Evolutionary conservation across 2,888 invertebrate species (phyloP).

Genomic region (Stenotaenia linearis): DNA sequence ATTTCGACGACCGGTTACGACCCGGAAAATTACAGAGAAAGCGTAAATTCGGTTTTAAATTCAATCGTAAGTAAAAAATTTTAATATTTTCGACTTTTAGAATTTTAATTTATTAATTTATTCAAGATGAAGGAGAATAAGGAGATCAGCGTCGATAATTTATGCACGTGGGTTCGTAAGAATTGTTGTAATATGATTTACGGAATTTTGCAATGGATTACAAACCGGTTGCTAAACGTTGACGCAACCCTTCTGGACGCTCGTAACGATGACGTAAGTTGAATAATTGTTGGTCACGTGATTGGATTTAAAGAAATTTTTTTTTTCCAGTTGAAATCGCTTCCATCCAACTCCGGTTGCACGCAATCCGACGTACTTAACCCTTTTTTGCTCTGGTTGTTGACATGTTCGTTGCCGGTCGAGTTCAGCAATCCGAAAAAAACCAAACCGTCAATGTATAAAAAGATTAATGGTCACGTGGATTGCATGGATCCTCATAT

Average conservation of each 20-base stretch:
- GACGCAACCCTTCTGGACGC: neutral
- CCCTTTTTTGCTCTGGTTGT: constrained; percentile 43
- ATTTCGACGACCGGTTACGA: neutral
- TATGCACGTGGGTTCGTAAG: constrained; percentile 27
- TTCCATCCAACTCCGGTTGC: neutral
- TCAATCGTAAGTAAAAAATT: neutral
- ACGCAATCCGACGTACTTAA: constrained; percentile 32
- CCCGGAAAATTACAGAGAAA: too few relatives aligned
- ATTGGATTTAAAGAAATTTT: neutral
- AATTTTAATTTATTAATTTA: too few relatives aligned
- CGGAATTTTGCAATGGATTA: constrained; percentile 27
- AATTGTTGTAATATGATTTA: constrained; percentile 1
- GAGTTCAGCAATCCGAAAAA: constrained; percentile 39
- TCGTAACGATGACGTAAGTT: neutral
- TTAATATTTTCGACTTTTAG: too few relatives aligned
- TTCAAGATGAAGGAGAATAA: neutral
- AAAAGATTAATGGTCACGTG: constrained; percentile 30
- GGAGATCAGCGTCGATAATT: neutral
- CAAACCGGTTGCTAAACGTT: neutral
- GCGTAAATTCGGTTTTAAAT: neutral
- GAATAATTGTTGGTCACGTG: neutral
- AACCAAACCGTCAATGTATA: neutral
- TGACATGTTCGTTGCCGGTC: constrained; percentile 44
- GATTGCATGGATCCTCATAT: constrained; percentile 46
- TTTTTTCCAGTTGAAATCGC: neutral